Percentiles rank a stretch among this genome's conserved stretches.
These are phyloP conservation scores for Popillia japonica DNA, from an alignment of 1,140 invertebrate species.

Conservation along the genomic window DNA sequence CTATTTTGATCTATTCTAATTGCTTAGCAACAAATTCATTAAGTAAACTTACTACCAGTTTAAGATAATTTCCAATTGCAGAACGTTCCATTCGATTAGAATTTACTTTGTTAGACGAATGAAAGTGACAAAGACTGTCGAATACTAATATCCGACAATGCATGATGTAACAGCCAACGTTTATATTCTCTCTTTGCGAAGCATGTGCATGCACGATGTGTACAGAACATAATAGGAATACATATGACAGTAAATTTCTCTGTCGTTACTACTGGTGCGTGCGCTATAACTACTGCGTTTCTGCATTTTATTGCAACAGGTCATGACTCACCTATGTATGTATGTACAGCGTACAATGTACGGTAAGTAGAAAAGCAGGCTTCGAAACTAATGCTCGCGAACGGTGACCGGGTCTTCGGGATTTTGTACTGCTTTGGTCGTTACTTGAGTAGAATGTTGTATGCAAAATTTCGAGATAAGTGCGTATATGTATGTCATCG, in stretches of 20 bases:
- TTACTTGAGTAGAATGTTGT: too few species aligned
- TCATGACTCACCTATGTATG: constrained; percentile 10
- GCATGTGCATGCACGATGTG: background rate
- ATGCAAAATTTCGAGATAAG: too few species aligned
- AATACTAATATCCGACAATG: background rate
- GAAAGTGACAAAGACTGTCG: background rate
- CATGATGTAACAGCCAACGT: background rate
- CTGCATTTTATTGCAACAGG: background rate
- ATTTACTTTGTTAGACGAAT: background rate
- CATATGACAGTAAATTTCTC: constrained; percentile 14
- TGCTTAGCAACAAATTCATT: too few species aligned
- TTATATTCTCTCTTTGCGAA: background rate
- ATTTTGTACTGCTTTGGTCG: too few species aligned
- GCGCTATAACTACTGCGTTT: background rate
- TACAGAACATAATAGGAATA: constrained; percentile 6
- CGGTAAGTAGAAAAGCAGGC: background rate
- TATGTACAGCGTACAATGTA: background rate
- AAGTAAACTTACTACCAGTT: too few species aligned
- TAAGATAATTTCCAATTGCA: background rate
- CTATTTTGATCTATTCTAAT: too few species aligned
- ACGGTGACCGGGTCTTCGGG: background rate
- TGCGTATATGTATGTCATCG: too few species aligned
- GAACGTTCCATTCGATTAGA: background rate
- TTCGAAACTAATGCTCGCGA: background rate
- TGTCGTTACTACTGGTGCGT: background rate